Evolutionary conservation across 2,888 invertebrate species (phyloP).

Genomic region (Coleophora flavipennella): DNA sequence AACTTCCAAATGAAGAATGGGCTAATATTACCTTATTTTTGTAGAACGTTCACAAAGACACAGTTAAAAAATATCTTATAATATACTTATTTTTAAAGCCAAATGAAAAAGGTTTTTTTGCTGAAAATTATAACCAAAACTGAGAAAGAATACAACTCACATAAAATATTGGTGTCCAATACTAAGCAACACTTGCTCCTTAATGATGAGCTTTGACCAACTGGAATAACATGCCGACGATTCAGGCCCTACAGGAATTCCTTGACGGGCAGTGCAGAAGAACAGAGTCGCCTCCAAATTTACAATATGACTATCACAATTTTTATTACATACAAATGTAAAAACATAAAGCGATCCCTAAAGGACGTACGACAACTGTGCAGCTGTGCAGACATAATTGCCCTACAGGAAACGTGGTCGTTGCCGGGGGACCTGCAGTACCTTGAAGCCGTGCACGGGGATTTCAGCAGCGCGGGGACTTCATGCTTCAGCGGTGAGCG

Average conservation of each 20-base stretch:
- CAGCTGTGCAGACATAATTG: not conserved
- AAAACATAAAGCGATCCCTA: not conserved
- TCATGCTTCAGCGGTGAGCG: no score
- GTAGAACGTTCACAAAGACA: conserved; percentile 1
- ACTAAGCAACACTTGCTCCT: not conserved
- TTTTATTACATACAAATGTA: not conserved
- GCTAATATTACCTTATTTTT: conserved; percentile 1
- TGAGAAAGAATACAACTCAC: not conserved
- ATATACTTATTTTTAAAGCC: not conserved
- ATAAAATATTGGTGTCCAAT: conserved; percentile 1
- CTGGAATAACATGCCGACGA: conserved; percentile 1
- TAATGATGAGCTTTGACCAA: conserved; percentile 2
- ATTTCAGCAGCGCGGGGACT: not conserved
- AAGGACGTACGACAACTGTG: not conserved
- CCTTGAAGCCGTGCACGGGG: not conserved
- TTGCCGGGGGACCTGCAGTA: not conserved
- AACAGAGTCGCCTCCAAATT: not conserved
- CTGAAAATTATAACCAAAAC: not conserved
- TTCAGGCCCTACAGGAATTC: not conserved
- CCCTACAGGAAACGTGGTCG: conserved; percentile 1
- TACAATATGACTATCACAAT: not conserved
- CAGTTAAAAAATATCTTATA: conserved; percentile 1
- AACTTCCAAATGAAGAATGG: no score
- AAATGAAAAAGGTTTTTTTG: not conserved
- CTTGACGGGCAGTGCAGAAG: not conserved